These are phyloP conservation scores for Drosophila truncata DNA, from an alignment of 1,140 invertebrate genomes.

Conservation along the genomic window DNA sequence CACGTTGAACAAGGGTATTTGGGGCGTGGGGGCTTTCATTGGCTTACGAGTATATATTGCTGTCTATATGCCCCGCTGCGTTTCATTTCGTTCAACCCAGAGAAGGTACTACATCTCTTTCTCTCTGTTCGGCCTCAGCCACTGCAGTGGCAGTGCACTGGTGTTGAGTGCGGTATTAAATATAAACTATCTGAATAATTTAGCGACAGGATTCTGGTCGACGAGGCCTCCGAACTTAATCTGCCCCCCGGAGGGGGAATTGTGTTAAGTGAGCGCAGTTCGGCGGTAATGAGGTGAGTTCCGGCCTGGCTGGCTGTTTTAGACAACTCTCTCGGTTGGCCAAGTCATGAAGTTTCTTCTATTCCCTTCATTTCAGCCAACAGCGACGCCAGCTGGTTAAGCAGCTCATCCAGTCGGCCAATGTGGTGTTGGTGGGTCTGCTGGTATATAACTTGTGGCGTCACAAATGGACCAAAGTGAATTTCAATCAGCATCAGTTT, in stretches of 20 bases:
- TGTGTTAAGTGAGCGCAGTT: slow-evolving; percentile 29
- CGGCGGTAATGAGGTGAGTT: slow-evolving; percentile 48
- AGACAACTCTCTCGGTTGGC: slow-evolving; percentile 2
- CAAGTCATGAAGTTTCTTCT: slow-evolving; percentile 7
- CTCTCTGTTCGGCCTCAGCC: not conserved
- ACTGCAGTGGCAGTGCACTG: too few species aligned
- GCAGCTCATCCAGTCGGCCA: slow-evolving; percentile 73
- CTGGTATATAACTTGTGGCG: slow-evolving; percentile 79
- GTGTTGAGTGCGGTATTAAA: slow-evolving; percentile 30
- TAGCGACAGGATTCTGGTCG: slow-evolving; percentile 43
- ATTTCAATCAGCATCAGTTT: slow-evolving; percentile 67
- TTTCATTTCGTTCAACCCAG: slow-evolving; percentile 16
- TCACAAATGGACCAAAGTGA: slow-evolving; percentile 84
- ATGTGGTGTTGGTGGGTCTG: slow-evolving; percentile 74
- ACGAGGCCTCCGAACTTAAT: slow-evolving; percentile 15
- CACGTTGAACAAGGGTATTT: slow-evolving; percentile 31
- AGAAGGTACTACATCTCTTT: not conserved
- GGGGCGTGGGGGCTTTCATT: slow-evolving; percentile 2
- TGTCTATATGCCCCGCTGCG: slow-evolving; percentile 42
- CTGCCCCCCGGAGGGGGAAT: slow-evolving; percentile 41
- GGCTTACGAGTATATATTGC: slow-evolving; percentile 26
- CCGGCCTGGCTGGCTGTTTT: not conserved
- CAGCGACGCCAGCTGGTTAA: slow-evolving; percentile 68
- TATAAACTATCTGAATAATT: slow-evolving; percentile 58
- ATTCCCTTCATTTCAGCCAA: slow-evolving; percentile 35